Base-by-base conservation (phyloP, 2,888 invertebrate species). In the Cephus spinipes region DNA sequence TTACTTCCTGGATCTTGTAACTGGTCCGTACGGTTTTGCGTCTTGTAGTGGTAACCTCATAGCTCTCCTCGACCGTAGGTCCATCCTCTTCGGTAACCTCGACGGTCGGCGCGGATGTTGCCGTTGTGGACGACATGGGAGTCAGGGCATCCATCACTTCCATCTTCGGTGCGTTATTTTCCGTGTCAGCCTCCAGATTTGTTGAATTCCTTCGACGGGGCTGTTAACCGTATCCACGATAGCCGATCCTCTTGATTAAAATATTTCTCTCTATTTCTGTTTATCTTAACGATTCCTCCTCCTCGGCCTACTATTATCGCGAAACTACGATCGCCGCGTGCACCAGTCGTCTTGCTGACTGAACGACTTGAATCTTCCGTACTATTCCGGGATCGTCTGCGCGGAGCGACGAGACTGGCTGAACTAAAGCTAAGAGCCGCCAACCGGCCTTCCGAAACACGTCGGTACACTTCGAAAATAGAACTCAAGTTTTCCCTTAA, bases 1-100 rank as follows among this genome's bases (percentile, higher is more conserved):
- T 87, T 87, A 91, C 91, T 88, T 91, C 91, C 85, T 91, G 91
- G 80, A 91, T 91, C 79, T 86, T 89, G 81, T 91, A 91, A 84
- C 90, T 91, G 79, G 91, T 91, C 78, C 91, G 88, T 12, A 89
- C 85, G 79, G 90, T 91, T 82, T 90, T 91, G 68, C 90, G 89
- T 74, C 90, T 86, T 32, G 90, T 91, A n/a, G 90, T 90, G n/a
- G 90, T 91, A 79, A 91, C 89, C 83, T 91, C 91, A 80, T 91
- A 91, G 35, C 87, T 89, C 80, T 91, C 91, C 79, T 90, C 89
- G 77, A 91, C 88, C 80, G 90, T 91, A 4, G 91, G 86, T 73
- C 88, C 87, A 84, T 88, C 88, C 33, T 83, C 86, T 75, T 89
- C 87, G 80, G 76, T 77, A 23, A 84, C 82, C 76, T 86, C 85